phyloP scores from a whole-genome alignment of 2,113 vertebrate genomes.

The Cyprinus carpio region DNA sequence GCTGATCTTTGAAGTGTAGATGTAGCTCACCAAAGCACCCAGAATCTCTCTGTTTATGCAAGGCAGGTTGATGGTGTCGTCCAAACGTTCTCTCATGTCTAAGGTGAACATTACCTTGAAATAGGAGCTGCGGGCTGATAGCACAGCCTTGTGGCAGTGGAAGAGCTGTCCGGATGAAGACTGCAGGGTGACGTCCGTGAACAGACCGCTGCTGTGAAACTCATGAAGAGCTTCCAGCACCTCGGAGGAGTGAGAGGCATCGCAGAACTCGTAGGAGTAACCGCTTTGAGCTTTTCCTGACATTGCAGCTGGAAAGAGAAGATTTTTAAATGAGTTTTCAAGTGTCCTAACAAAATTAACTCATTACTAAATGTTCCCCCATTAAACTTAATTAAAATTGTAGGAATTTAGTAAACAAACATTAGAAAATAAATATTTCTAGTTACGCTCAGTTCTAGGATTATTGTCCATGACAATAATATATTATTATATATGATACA shows the following conservation, averaged over 20 bases:
- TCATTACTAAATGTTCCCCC: accelerated
- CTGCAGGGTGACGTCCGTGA: conserved; percentile 88
- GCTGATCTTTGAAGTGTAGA: conserved; percentile 87
- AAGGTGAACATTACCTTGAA: conserved; percentile 98
- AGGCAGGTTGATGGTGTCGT: conserved; percentile 82
- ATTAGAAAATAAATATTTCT: too few relatives aligned
- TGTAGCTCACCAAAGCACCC: conserved; percentile 85
- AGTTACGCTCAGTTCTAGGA: too few relatives aligned
- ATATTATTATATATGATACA: too few relatives aligned
- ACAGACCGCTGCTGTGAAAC: conserved; percentile 86
- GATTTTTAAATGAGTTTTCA: not conserved
- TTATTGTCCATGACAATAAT: too few relatives aligned
- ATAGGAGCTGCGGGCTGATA: conserved; percentile 90
- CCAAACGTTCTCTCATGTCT: conserved; percentile 92
- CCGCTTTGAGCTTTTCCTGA: conserved; percentile 76
- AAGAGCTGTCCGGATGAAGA: conserved; percentile 84
- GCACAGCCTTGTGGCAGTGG: conserved; percentile 88
- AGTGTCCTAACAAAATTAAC: not conserved
- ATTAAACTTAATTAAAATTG: too few relatives aligned
- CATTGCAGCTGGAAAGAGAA: conserved; percentile 68
- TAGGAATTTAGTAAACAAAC: too few relatives aligned
- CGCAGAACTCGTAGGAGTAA: conserved; percentile 83
- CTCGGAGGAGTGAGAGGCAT: conserved; percentile 78
- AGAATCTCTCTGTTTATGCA: conserved; percentile 81
- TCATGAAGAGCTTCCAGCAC: conserved; percentile 83